Base-by-base conservation (phyloP, 1,140 invertebrate species). In the Littorina saxatilis region DNA sequence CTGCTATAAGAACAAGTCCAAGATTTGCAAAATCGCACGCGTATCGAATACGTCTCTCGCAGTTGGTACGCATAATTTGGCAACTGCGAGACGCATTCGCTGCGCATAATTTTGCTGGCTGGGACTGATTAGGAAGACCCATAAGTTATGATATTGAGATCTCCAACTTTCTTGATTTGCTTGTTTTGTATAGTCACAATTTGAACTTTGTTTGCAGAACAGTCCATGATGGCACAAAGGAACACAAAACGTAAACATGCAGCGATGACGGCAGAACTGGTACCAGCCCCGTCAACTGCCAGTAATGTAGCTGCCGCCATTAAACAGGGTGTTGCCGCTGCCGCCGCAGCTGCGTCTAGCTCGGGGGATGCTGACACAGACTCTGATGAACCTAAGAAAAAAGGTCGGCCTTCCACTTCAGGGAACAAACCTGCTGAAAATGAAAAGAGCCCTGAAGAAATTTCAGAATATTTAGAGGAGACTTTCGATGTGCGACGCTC, bases 401-500 rank as follows among this genome's bases (percentile, higher is more conserved):
- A 77, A 81, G 40, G 78, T 73, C 47, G 79, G 74, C 52, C 82
- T 79, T 78, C 82, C 78, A 13, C 80, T 52, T 66, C 78, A 72
- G 72, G 79, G 35, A 81, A 52, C n/a, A 80, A 84, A 61, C 13
- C 74, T 1, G 76, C 68, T 37, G 80, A 82, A 17, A 83, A 83
- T 47, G 78, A 58, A 5, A 87, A 86, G 70, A 85, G 83, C 50
- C 85, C 86, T 17, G 87, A 90, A 72, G 89, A 91, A 74, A 86
- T 89, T n/a, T 81, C 86, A 23, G 80, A 83, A n/a, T 88, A 89
- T 66, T 84, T 91, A 85, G 87, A 91, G 68, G 86, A 88, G 32
- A 91, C 90, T 39, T 91, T 89, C 86, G 90, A 90, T 79, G 83
- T 86, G 32, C 79, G 90, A 39, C 72, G 89, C 52, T 86, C 86